phyloP scores from a whole-genome alignment of 1,140 invertebrate genomes.

The Bombus waltoni region DNA sequence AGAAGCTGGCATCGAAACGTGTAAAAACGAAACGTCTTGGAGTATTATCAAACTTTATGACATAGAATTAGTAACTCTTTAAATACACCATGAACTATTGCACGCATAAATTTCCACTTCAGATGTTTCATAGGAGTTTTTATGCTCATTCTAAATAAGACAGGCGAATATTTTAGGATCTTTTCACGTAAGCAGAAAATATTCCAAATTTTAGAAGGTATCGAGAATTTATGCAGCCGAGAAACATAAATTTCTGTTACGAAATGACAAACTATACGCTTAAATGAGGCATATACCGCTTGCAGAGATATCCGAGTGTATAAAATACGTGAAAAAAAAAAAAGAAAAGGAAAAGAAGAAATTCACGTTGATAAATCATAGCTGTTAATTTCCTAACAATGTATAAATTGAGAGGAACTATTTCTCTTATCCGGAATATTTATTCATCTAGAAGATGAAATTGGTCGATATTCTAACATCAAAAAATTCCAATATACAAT shows the following conservation, averaged over 20 bases:
- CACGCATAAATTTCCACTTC: neutral
- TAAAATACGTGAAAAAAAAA: neutral
- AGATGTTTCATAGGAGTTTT: neutral
- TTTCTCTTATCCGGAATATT: neutral
- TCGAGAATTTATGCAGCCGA: neutral
- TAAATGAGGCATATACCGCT: neutral
- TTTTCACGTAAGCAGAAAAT: neutral
- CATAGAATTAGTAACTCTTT: neutral
- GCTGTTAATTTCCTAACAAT: neutral
- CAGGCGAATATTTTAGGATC: neutral
- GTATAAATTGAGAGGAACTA: neutral
- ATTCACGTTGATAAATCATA: neutral
- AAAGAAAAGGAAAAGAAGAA: neutral
- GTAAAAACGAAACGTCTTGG: too few relatives aligned
- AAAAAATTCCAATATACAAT: neutral
- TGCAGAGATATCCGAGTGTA: neutral
- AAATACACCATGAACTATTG: neutral
- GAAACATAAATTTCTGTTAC: neutral
- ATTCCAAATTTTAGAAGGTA: conserved; percentile 9
- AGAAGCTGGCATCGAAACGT: too few relatives aligned
- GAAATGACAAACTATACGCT: neutral
- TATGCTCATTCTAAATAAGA: neutral
- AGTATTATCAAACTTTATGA: neutral
- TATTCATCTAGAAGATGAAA: neutral
- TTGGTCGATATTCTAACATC: neutral